Base-by-base conservation (phyloP, 2,113 vertebrate genomes). In the Merops nubicus region DNA sequence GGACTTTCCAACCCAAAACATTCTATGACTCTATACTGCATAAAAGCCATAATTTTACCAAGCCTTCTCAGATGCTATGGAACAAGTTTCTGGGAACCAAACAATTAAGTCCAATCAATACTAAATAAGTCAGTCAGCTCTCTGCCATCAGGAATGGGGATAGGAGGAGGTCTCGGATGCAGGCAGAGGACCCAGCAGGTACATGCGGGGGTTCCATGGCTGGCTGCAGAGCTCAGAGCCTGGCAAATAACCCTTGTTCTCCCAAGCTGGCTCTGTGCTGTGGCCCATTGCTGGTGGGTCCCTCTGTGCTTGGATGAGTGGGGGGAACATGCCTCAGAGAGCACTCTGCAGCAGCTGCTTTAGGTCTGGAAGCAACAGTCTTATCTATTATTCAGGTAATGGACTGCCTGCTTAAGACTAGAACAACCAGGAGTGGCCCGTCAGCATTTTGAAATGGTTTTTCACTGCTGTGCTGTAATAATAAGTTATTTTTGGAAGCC, bases 121-220 rank as follows among this genome's bases (percentile, higher is more conserved):
- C 17, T 22, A 68, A 68, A 18, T 9, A 28, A 64, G 11, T 33
- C 57, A 11, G 17, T 42, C 45, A 51, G 29, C 23, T 76, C 16
- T 18, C 64, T 6, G 1, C 20, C 21, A 11, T 8, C 1, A 1
- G 13, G 29, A 7, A 33, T 0, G 0, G 36, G 23, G n/a, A 31
- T 22, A 73, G 43, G 12, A 56, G 48, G 8, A 56, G 26, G 29
- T 25, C 5, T 21, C 14, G 26, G 43, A 18, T 7, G 8, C 12
- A 54, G 84, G 15, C 16, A 50, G 62, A 47, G 42, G 0, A 0
- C 3, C 11, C 38, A 23, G n/a, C 0, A 3, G 29, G 22, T 40
- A 8, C 19, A n/a, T n/a, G n/a, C n/a, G n/a, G n/a, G n/a, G n/a
- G n/a, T n/a, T n/a, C n/a, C n/a, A n/a, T n/a, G n/a, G 18, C 36